Base-by-base conservation (phyloP, 1,140 invertebrate genomes). In the Drosophila simulans region DNA sequence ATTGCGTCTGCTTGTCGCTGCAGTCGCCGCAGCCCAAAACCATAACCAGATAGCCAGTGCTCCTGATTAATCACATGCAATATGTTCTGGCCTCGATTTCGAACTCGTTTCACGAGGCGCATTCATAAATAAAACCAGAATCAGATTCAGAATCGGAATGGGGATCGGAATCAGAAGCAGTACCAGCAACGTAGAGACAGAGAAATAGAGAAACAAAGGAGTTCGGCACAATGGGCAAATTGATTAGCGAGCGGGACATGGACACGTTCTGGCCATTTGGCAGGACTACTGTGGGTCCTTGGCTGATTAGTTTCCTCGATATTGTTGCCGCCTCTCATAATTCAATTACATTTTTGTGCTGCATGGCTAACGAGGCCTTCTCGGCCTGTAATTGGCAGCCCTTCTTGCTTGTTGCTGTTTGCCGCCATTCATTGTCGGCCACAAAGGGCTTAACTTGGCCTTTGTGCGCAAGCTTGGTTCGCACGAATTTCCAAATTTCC, bases 11-110 rank as follows among this genome's bases (percentile, higher is more conserved):
- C 46, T 72, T 57, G 49, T 66, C 55, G 81, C 43, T 84, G 80
- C 80, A 82, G 35, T 57, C 39, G 65, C 72, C 66, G 48, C 73
- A 77, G 53, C 49, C 45, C 22, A 60, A 51, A 34, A 25, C 73
- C 53, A 75, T 54, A 51, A 60, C 59, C 58, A 57, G 82, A 69
- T 53, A 66, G 15, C 77, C 77, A 64, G 35, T 69, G 51, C 55
- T 66, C 22, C 69, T 88, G 79, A 88, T 89, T 86, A 86, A 86
- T 86, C 88, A 83, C 83, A 88, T 80, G 83, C 84, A 76, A 80
- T 83, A 62, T 79, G 74, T 83, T 80, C 73, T 64, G 68, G 57
- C 13, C 45, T 25, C n/a, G 8, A 20, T 31, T 35, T 8, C 22
- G 35, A 25, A 69, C 46, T 63, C 68, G 64, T 64, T 69, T 58